These are phyloP conservation scores for Acleris laterana DNA, from an alignment of 2,888 invertebrate species.

Conservation along the genomic window DNA sequence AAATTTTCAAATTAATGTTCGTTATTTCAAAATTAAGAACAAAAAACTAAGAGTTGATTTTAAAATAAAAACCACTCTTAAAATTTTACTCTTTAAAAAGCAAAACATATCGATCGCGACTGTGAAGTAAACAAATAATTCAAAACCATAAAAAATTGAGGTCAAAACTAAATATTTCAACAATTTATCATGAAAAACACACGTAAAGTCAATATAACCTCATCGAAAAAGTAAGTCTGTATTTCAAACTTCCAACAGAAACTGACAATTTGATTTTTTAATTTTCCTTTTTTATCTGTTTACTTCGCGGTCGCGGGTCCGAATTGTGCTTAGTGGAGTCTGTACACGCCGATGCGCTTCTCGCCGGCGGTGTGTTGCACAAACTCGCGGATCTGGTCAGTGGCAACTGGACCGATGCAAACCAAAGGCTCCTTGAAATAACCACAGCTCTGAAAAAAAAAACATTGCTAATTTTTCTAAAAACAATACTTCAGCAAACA, in stretches of 20 bases:
- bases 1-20: constrained; percentile 20
- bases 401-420: constrained; percentile 93
- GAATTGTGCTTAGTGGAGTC: constrained; percentile 67
- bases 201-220: too few species aligned
- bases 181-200: too few species aligned
- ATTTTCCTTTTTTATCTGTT: constrained; percentile 35
- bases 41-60: constrained; percentile 43
- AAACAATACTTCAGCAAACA: too few species aligned
- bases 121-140: constrained; percentile 16
- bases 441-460: constrained; percentile 88
- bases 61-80: constrained; percentile 28
- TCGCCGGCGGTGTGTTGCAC: constrained; percentile 93
- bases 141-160: background rate
- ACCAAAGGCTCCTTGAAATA: constrained; percentile 95
- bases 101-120: background rate
- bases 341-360: constrained; percentile 89
- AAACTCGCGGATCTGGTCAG: constrained; percentile 87
- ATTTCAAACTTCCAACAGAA: too few species aligned
- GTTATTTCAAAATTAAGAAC: constrained; percentile 36
- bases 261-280: background rate
- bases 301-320: constrained; percentile 37
- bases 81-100: constrained; percentile 16
- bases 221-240: too few species aligned
- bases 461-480: background rate
- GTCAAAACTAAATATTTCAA: too few species aligned